Conservation (phyloP, 2,113 vertebrate genomes). For the Pandion haliaetus region DNA sequence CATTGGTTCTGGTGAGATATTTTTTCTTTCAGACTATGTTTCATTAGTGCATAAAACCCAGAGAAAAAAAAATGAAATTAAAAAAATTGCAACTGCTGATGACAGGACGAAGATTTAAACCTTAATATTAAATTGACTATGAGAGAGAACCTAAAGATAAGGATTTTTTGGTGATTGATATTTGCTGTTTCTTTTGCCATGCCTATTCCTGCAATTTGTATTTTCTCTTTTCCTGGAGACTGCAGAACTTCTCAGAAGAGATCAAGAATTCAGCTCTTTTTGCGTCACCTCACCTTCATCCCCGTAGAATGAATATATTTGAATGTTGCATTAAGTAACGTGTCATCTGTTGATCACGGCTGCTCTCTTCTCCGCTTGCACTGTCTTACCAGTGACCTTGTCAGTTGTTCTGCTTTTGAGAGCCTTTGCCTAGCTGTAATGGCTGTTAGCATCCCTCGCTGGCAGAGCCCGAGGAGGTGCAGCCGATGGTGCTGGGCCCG, state of each 20-base stretch:
- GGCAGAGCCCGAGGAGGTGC: fast-evolving
- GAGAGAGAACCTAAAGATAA: background rate
- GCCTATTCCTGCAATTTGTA: background rate
- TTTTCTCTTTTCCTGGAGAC: background rate
- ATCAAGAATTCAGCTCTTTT: background rate
- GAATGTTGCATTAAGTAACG: background rate
- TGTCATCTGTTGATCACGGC: background rate
- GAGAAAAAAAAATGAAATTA: background rate
- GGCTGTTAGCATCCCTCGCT: background rate
- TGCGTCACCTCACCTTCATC: background rate
- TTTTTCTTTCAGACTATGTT: background rate
- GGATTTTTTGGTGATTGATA: background rate
- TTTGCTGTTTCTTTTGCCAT: background rate
- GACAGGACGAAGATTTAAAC: background rate
- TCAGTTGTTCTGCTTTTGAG: background rate
- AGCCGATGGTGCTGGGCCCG: fast-evolving
- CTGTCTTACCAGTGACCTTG: background rate
- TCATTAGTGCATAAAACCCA: background rate
- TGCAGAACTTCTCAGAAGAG: background rate
- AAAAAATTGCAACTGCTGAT: background rate
- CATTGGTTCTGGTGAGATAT: background rate
- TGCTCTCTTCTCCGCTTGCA: background rate
- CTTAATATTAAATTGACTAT: background rate
- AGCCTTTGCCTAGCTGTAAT: background rate
- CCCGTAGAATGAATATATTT: background rate